A percentile compares a stretch with the other conserved stretches of the same genome.
phyloP scores from a whole-genome alignment of 53 echinoderm and acorn worm species.

The Apostichopus leukothele region DNA sequence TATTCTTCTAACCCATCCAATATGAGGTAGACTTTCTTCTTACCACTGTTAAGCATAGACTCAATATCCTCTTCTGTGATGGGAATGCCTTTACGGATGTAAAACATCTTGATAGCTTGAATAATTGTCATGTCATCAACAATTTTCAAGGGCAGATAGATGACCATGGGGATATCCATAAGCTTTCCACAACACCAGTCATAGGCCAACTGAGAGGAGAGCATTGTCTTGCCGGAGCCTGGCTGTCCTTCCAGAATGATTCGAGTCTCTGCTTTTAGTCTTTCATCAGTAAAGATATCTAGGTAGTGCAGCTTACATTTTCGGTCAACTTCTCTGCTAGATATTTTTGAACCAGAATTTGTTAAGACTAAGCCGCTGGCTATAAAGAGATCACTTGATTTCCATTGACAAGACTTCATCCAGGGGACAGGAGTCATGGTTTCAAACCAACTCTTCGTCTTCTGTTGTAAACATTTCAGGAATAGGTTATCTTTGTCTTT shows the following conservation, averaged over 20 bases:
- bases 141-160: background rate
- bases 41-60: background rate
- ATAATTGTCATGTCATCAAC: background rate
- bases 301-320: background rate
- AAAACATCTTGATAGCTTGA: background rate
- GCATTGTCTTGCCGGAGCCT: background rate
- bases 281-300: background rate
- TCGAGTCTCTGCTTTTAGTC: background rate
- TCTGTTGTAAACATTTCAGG: background rate
- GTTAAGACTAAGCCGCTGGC: background rate
- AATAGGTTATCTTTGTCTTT: constrained; percentile 4
- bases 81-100: background rate
- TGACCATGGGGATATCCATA: background rate
- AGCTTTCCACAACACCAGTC: constrained; percentile 21
- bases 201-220: constrained; percentile 12
- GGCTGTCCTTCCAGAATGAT: constrained; percentile 21
- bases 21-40: background rate
- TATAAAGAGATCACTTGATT: constrained; percentile 2
- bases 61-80: constrained; percentile 1
- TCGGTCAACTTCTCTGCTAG: background rate
- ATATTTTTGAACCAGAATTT: background rate
- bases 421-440: constrained; percentile 26
- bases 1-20: constrained; percentile 30
- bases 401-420: constrained; percentile 24
- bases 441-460: background rate